Evolutionary conservation across 2,797 vertebrate genomes (phyloP), one percentile per base, ranked within the genome.

Genomic region (Cheracebus regulus): DNA sequence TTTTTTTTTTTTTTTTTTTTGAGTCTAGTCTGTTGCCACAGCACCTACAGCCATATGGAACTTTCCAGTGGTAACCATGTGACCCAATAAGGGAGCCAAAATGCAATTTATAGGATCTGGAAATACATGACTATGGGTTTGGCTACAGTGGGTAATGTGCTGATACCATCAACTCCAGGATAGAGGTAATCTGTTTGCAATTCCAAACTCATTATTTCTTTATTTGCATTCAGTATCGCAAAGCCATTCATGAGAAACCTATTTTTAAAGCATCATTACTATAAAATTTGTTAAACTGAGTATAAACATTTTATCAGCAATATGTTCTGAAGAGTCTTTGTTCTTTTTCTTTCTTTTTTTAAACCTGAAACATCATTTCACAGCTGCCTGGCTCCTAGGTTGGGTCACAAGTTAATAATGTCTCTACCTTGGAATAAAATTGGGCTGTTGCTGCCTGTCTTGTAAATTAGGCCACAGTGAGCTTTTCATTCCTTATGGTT

Each of bases 271-370:
- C 93, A 84, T 94, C 88, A 86, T 98, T 97, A 94, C 92, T 96
- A 93, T 93, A 97, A 93, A 98, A 97, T 98, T 95, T 96, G 87
- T 97, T 98, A 96, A 98, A 97, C 88, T 72, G 97, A 82, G 86
- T 97, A 57, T 98, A 98, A 98, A 98, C 96, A 91, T 97, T 97
- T 98, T 98, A 97, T 93, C 97, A 98, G 91, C 95, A 98, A 76
- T 90, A 88, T 96, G 84, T 95, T 98, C 20, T 4, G 13, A 24
- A 88, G 76, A 55, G 8, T 1, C 79, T 83, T 89, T 24, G 36
- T 33, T 30, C 44, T 36, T 88, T 50, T 1, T 22, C 58, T n/a
- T 92, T 58, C 61, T 92, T 86, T 48, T 76, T 96, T 97, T 95
- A 70, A 28, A 97, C 96, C 91, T 58, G 97, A 96, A 96, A 96